These are phyloP conservation scores for Macrostomum cliftonense DNA, from an alignment of 2,888 invertebrate species.

Conservation along the genomic window DNA sequence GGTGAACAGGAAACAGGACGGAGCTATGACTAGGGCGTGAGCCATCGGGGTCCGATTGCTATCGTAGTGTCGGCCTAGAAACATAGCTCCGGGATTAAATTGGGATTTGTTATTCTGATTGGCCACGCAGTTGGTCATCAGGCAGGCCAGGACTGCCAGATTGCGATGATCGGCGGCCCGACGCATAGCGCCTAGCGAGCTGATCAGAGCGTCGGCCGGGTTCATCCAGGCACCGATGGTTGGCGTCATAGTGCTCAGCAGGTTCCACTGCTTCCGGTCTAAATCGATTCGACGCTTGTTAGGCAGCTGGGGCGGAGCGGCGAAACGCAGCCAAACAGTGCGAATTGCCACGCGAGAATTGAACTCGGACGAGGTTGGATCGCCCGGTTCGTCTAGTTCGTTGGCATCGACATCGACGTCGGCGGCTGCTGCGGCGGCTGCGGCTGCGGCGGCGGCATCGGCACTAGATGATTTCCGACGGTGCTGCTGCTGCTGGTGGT, in stretches of 20 bases:
- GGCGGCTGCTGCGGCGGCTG: slow-evolving; percentile 24
- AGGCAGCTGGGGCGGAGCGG: slow-evolving; percentile 79
- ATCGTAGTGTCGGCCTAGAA: slow-evolving; percentile 2
- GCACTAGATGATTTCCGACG: not conserved
- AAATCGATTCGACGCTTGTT: slow-evolving; percentile 82
- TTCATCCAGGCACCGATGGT: slow-evolving; percentile 96
- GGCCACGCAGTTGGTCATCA: slow-evolving; percentile 52
- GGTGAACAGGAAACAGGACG: slow-evolving; percentile 74
- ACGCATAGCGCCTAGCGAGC: slow-evolving; percentile 59
- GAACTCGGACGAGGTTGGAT: not conserved
- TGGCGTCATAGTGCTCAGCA: slow-evolving; percentile 79
- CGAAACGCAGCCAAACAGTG: slow-evolving; percentile 87
- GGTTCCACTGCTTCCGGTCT: slow-evolving; percentile 77
- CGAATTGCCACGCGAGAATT: slow-evolving; percentile 3
- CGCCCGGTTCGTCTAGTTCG: slow-evolving; percentile 7
- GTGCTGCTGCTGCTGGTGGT: not conserved
- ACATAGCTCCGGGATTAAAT: not conserved
- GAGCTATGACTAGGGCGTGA: slow-evolving; percentile 76
- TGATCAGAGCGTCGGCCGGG: slow-evolving; percentile 71
- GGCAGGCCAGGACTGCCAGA: slow-evolving; percentile 63
- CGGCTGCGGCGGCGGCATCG: slow-evolving; percentile 24
- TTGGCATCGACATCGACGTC: slow-evolving; percentile 71
- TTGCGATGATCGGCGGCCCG: slow-evolving; percentile 45
- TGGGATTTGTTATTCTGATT: not conserved
- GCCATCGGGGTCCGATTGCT: slow-evolving; percentile 51